A percentile compares a stretch with the other conserved stretches of the same genome.
Evolutionary conservation across 2,797 vertebrate species (phyloP).

Genomic region (Ispidina lecontei): DNA sequence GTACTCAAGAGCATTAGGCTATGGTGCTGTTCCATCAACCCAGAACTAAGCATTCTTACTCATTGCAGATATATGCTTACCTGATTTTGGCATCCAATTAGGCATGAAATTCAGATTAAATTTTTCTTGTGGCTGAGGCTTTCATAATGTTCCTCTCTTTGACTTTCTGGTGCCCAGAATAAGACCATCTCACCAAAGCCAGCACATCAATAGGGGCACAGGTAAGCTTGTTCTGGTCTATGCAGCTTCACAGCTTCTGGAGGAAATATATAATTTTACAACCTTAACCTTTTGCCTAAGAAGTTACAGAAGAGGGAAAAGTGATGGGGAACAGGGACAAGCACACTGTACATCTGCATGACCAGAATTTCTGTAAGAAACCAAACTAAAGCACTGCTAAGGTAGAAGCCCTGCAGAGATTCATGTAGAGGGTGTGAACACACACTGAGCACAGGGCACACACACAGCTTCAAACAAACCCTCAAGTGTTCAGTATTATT

Average conservation of each 20-base stretch:
- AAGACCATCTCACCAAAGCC: background rate
- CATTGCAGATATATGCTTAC: background rate
- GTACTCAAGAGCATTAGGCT: background rate
- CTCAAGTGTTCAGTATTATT: background rate
- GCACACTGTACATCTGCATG: background rate
- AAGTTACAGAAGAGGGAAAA: background rate
- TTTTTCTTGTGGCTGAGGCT: background rate
- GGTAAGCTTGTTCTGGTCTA: background rate
- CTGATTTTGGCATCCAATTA: background rate
- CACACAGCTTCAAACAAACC: background rate
- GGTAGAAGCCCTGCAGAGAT: background rate
- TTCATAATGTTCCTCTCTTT: background rate
- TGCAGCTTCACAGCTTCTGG: background rate
- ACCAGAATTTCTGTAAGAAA: background rate
- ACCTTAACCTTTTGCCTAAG: background rate
- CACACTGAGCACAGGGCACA: background rate
- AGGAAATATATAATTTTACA: background rate
- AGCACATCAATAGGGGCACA: background rate
- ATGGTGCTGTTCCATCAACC: background rate
- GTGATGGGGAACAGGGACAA: background rate
- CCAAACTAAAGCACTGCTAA: background rate
- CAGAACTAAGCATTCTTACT: background rate
- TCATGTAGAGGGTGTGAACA: background rate
- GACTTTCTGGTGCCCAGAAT: background rate
- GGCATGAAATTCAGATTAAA: background rate